A percentile compares a stretch with the other conserved stretches of the same genome.
phyloP scores from a whole-genome alignment of 2,888 invertebrate genomes.

The Hydraecia micacea region DNA sequence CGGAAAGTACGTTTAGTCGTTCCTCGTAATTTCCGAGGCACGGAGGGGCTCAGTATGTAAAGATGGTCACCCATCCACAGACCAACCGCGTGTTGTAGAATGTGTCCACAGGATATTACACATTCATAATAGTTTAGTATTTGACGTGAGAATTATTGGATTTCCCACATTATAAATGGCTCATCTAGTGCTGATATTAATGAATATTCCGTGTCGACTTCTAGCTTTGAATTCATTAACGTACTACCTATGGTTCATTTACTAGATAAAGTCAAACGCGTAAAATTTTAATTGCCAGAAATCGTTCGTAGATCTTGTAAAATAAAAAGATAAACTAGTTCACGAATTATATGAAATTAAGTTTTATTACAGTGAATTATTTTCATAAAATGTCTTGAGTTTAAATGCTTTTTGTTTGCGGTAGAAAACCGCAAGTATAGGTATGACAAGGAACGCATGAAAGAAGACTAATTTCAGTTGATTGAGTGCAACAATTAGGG shows the following conservation, averaged over 20 bases:
- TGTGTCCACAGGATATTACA: slow-evolving; percentile 27
- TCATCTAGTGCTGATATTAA: slow-evolving; percentile 25
- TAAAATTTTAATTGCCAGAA: slow-evolving; percentile 42
- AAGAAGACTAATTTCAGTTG: slow-evolving; percentile 74
- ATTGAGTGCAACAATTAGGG: slow-evolving; percentile 78
- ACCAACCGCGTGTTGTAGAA: neutral
- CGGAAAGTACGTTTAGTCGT: no score
- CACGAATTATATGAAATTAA: slow-evolving; percentile 37
- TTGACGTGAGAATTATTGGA: slow-evolving; percentile 45
- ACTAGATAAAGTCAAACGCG: slow-evolving; percentile 30
- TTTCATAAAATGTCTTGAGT: slow-evolving; percentile 31
- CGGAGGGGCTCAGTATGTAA: no score
- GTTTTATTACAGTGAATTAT: slow-evolving; percentile 35
- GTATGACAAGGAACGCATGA: slow-evolving; percentile 70
- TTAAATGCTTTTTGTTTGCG: slow-evolving; percentile 42
- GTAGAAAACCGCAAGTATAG: slow-evolving; percentile 57
- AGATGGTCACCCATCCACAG: no score
- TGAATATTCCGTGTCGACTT: slow-evolving; percentile 38
- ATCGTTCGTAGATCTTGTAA: slow-evolving; percentile 17
- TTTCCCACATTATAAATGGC: slow-evolving; percentile 41
- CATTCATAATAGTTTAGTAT: slow-evolving; percentile 25
- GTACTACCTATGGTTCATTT: neutral
- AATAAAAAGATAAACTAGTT: slow-evolving; percentile 26
- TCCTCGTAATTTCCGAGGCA: no score
- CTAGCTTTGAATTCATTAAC: slow-evolving; percentile 39